Percentiles rank a stretch among this genome's conserved stretches.
Conservation (phyloP, 2,888 invertebrate species). For the Oscheius onirici region DNA sequence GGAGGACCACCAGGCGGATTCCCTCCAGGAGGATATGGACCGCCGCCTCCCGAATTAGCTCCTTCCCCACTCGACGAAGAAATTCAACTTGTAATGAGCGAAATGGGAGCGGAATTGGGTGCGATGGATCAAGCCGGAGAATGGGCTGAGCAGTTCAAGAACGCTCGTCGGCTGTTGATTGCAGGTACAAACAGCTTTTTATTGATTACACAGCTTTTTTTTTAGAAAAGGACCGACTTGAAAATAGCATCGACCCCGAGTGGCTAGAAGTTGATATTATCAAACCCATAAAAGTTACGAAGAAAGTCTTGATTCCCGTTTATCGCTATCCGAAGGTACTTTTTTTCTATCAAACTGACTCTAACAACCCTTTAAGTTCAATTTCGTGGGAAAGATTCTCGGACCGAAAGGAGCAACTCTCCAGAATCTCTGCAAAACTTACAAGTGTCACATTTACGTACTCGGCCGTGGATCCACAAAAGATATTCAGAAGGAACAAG, state of each 20-base stretch:
- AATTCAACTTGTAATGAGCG: constrained; percentile 65
- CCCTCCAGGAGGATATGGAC: neutral
- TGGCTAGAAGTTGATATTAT: constrained; percentile 71
- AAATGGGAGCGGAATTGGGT: constrained; percentile 65
- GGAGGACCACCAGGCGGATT: constrained; percentile 32
- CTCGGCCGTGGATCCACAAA: constrained; percentile 71
- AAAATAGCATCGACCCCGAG: constrained; percentile 69
- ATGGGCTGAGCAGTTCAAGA: constrained; percentile 67
- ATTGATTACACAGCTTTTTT: neutral
- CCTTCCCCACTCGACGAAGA: constrained; percentile 66
- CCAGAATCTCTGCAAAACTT: constrained; percentile 67
- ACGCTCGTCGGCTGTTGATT: constrained; percentile 64
- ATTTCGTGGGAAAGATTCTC: constrained; percentile 71
- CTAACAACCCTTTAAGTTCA: constrained; percentile 53
- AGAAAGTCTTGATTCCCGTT: constrained; percentile 69
- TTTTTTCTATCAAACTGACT: neutral
- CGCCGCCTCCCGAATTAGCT: neutral
- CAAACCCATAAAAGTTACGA: constrained; percentile 69
- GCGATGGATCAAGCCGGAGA: constrained; percentile 62
- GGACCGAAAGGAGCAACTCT: constrained; percentile 71
- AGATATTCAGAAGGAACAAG: constrained; percentile 67
- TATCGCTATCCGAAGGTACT: constrained; percentile 69
- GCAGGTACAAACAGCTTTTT: constrained; percentile 42
- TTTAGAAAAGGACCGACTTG: constrained; percentile 65
- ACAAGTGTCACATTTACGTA: constrained; percentile 71